A percentile compares a stretch with the other conserved stretches of the same genome.
Conservation (phyloP, 2,113 vertebrate species). For the Leptodactylus fuscus region DNA sequence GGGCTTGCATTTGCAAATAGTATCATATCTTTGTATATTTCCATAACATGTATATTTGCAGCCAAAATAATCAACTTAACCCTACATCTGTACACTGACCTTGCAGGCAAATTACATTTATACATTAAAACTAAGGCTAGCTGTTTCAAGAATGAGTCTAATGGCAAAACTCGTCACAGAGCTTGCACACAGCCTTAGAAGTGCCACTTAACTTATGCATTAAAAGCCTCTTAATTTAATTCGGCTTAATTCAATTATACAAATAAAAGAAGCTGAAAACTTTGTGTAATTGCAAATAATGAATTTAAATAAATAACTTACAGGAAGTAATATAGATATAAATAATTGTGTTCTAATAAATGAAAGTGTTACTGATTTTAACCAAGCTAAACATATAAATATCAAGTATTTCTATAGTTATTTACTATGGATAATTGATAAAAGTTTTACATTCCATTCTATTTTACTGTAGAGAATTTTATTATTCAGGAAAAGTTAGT, state of each 20-base stretch:
- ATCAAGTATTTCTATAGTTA: no score
- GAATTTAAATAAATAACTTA: background rate
- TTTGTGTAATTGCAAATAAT: background rate
- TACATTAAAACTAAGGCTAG: conserved; percentile 24
- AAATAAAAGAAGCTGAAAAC: background rate
- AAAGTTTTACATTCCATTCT: no score
- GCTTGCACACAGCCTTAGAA: conserved; percentile 17
- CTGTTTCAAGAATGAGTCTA: background rate
- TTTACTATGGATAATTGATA: no score
- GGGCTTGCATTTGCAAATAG: background rate
- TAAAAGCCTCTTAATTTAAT: conserved; percentile 31
- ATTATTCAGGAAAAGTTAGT: no score
- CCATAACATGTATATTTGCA: background rate
- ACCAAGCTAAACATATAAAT: background rate
- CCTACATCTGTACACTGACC: background rate
- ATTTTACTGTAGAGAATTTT: no score
- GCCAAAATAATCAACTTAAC: no score
- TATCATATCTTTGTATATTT: no score
- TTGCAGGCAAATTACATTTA: background rate
- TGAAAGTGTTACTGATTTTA: background rate
- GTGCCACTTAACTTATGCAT: conserved; percentile 31
- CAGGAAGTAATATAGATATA: background rate
- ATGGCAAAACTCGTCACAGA: conserved; percentile 20
- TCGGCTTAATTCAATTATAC: conserved; percentile 6
- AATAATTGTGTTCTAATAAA: background rate